Evolutionary conservation across 2,113 vertebrate species (phyloP).

Genomic region (Centropus unirufus): DNA sequence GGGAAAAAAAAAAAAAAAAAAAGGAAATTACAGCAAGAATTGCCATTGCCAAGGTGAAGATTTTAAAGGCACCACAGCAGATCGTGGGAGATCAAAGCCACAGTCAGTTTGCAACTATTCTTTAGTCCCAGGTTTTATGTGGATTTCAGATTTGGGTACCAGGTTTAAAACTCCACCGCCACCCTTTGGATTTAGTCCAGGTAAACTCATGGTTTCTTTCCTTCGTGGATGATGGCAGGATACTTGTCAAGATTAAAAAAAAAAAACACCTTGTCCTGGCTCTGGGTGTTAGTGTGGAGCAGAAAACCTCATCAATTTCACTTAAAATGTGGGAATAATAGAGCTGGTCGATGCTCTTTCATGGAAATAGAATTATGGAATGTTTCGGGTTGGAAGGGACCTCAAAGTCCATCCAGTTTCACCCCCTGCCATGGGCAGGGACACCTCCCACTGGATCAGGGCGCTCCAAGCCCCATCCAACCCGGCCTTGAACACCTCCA

Average conservation of each 20-base stretch:
- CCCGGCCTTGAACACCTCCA: no score
- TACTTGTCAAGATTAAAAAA: neutral
- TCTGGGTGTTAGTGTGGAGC: accelerated
- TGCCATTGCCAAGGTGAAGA: neutral
- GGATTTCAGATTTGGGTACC: neutral
- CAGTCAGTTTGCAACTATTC: neutral
- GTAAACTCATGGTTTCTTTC: accelerated
- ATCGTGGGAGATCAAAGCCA: neutral
- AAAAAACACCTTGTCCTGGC: neutral
- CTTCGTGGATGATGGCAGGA: neutral
- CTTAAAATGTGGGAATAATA: neutral
- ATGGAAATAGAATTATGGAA: no score
- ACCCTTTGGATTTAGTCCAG: neutral
- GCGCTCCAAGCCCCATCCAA: no score
- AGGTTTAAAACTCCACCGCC: neutral
- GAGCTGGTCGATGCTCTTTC: neutral
- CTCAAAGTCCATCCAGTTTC: no score
- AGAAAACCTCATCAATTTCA: neutral
- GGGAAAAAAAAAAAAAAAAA: neutral
- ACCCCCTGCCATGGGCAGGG: no score
- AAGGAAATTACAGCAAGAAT: neutral
- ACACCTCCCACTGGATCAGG: no score
- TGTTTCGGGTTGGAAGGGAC: no score
- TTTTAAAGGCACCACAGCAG: neutral
- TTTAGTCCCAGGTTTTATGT: neutral